A percentile compares a stretch with the other conserved stretches of the same genome.
Evolutionary conservation across 2,888 invertebrate species (phyloP).

Genomic region (Netelia fuscicornis): DNA sequence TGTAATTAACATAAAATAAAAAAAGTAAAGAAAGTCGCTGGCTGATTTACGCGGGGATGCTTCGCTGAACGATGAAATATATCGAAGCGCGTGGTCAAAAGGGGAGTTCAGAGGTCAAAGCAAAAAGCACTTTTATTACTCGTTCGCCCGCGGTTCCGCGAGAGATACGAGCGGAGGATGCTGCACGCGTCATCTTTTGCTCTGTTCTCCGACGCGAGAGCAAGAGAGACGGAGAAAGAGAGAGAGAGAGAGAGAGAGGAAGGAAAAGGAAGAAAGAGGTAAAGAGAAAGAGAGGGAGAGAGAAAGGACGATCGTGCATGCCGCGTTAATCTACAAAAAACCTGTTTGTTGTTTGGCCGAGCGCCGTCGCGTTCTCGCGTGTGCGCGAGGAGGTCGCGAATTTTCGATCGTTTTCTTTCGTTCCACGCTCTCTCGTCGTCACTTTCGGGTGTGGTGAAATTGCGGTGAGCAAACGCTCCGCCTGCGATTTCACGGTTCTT

Average conservation of each 20-base stretch:
- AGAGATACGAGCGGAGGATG: neutral
- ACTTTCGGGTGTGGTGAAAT: slow-evolving; percentile 52
- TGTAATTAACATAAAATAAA: slow-evolving; percentile 76
- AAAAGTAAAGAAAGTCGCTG: slow-evolving; percentile 51
- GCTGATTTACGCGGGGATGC: slow-evolving; percentile 73
- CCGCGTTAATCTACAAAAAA: slow-evolving; percentile 73
- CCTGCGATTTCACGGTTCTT: slow-evolving; percentile 64
- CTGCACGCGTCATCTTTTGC: neutral
- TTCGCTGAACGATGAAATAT: slow-evolving; percentile 74
- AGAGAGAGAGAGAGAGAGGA: no score
- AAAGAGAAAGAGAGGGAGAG: neutral
- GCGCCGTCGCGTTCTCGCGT: slow-evolving; percentile 15
- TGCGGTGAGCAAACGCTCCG: slow-evolving; percentile 51
- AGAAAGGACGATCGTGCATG: slow-evolving; percentile 4
- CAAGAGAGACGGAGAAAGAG: neutral
- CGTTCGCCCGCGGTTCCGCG: slow-evolving; percentile 60
- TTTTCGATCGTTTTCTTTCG: slow-evolving; percentile 71
- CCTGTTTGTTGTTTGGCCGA: slow-evolving; percentile 70
- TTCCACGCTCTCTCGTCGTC: slow-evolving; percentile 66
- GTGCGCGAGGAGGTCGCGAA: slow-evolving; percentile 60
- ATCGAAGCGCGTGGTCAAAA: slow-evolving; percentile 63
- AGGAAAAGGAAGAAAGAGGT: neutral
- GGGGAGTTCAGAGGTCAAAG: slow-evolving; percentile 75
- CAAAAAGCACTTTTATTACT: slow-evolving; percentile 72
- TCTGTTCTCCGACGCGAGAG: neutral